Evolutionary conservation across 1,140 invertebrate species (phyloP).

Genomic region (Telenomus remus): DNA sequence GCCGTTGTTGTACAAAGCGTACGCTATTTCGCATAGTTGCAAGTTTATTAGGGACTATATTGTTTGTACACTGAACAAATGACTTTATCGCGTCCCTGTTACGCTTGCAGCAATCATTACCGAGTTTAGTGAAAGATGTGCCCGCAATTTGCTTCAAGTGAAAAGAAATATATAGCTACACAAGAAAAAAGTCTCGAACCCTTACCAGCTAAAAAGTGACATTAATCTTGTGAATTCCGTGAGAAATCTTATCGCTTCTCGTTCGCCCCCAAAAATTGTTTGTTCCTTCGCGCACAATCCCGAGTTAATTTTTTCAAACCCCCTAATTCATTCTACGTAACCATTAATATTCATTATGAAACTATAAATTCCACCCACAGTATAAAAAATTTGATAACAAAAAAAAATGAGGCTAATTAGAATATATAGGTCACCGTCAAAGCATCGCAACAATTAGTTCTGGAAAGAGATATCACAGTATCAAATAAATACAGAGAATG

Average conservation of each 20-base stretch:
- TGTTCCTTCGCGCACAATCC: background rate
- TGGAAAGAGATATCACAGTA: background rate
- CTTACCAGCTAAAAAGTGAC: no score
- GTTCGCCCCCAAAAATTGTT: background rate
- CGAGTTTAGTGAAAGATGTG: background rate
- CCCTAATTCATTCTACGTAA: no score
- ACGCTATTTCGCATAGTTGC: slow-evolving; percentile 2
- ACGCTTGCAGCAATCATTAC: background rate
- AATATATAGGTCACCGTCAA: background rate
- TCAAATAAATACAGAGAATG: slow-evolving; percentile 9
- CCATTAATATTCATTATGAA: background rate
- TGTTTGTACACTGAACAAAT: background rate
- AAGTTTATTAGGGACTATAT: no score
- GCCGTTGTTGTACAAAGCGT: slow-evolving; percentile 18
- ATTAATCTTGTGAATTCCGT: background rate
- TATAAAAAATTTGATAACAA: no score
- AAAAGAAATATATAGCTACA: background rate
- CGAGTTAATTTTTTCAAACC: background rate
- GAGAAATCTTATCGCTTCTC: background rate
- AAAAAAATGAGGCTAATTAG: background rate
- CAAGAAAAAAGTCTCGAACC: no score
- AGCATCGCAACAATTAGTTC: no score
- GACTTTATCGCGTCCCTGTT: background rate
- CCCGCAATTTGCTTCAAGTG: background rate
- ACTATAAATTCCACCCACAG: no score